Conservation (phyloP, 2,888 invertebrate genomes). For the Ecdyonurus torrentis region DNA sequence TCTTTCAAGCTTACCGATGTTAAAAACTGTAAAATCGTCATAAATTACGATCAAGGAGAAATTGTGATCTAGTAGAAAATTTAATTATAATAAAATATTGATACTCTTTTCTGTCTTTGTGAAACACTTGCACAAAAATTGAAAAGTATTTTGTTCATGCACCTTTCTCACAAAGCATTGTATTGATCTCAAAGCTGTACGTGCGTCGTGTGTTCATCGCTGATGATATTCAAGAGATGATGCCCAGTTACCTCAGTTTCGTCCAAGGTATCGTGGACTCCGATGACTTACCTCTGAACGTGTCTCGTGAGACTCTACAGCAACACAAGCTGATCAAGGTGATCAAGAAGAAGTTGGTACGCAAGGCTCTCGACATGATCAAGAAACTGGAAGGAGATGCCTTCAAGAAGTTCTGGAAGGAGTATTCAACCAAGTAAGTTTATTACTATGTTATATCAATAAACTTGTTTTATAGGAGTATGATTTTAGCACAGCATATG, state of each 20-base stretch:
- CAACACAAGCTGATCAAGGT: constrained; percentile 98
- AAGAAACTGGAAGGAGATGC: constrained; percentile 85
- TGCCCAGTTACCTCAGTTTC: constrained; percentile 94
- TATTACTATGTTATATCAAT: neutral
- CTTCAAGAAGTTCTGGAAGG: constrained; percentile 94
- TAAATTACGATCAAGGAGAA: too few relatives aligned
- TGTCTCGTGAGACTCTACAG: constrained; percentile 93
- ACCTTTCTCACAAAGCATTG: neutral
- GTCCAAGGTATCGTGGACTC: constrained; percentile 96
- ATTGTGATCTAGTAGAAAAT: too few relatives aligned
- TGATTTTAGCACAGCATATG: too few relatives aligned
- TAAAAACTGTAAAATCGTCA: too few relatives aligned
- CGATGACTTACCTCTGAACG: constrained; percentile 95
- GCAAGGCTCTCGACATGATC: constrained; percentile 95
- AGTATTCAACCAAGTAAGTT: constrained; percentile 87
- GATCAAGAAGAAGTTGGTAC: constrained; percentile 95
- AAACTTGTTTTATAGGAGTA: too few relatives aligned
- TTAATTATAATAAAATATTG: too few relatives aligned
- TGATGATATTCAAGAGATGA: constrained; percentile 98
- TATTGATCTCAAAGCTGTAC: constrained; percentile 42
- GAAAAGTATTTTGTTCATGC: neutral
- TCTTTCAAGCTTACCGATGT: too few relatives aligned
- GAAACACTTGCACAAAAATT: too few relatives aligned
- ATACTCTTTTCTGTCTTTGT: too few relatives aligned
- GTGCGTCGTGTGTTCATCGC: constrained; percentile 98